Evolutionary conservation across 2,113 vertebrate species (phyloP).

Genomic region (Azemiops feae): DNA sequence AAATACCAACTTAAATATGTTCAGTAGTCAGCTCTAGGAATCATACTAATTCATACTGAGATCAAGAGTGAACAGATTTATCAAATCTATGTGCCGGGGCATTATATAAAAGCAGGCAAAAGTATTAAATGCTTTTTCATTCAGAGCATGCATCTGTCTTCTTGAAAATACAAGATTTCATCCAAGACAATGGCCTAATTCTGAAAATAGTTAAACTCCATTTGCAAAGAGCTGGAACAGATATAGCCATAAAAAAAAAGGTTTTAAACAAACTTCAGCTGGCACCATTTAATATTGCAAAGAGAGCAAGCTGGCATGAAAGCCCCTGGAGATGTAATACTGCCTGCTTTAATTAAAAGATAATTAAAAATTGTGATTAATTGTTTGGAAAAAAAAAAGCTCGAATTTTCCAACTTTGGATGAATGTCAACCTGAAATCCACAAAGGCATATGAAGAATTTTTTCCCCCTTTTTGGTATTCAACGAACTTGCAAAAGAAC

Average conservation of each 20-base stretch:
- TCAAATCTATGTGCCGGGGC: neutral
- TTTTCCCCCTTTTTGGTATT: neutral
- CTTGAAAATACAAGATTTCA: neutral
- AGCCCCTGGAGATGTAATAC: neutral
- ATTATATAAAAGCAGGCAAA: neutral
- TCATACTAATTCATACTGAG: neutral
- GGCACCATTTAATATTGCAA: conserved; percentile 14
- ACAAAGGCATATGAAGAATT: neutral
- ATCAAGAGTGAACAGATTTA: neutral
- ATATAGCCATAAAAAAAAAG: neutral
- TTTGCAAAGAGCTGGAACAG: neutral
- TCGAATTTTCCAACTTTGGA: neutral
- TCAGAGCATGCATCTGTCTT: neutral
- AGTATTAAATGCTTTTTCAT: neutral
- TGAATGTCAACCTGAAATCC: neutral
- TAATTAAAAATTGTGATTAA: conserved; percentile 32
- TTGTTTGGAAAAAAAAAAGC: neutral
- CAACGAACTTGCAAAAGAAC: neutral
- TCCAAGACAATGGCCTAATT: neutral
- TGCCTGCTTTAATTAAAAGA: conserved; percentile 29
- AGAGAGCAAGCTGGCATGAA: conserved; percentile 4
- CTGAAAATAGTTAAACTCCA: neutral
- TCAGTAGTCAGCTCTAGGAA: neutral
- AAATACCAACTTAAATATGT: neutral
- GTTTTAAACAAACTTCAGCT: conserved; percentile 15